A percentile compares a stretch with the other conserved stretches of the same genome.
phyloP scores from a whole-genome alignment of 2,888 invertebrate species.

The Aricia artaxerxes region DNA sequence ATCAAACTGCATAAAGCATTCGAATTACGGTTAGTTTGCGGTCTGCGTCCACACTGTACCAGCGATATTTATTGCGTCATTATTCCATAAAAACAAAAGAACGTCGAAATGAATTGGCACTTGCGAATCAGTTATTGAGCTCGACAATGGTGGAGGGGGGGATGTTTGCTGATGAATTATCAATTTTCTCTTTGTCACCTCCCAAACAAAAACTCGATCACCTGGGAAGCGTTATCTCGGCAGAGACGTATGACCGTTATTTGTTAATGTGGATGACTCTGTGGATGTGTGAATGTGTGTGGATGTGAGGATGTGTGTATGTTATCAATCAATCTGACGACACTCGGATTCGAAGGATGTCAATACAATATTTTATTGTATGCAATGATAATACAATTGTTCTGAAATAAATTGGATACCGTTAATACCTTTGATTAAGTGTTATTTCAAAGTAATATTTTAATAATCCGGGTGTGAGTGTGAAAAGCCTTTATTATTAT shows the following conservation, averaged over 20 bases:
- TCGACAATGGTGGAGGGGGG: slow-evolving; percentile 53
- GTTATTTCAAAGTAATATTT: not conserved
- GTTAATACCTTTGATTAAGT: slow-evolving; percentile 4
- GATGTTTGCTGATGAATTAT: slow-evolving; percentile 65
- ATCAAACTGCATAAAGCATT: not conserved
- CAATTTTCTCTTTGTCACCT: slow-evolving; percentile 73
- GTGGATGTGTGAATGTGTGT: slow-evolving; percentile 56
- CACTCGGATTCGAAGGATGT: slow-evolving; percentile 52
- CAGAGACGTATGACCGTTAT: slow-evolving; percentile 74
- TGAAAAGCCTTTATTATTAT: no score
- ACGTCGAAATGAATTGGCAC: slow-evolving; percentile 49
- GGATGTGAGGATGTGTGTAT: slow-evolving; percentile 50
- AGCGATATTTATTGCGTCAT: slow-evolving; percentile 19
- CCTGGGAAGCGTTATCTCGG: slow-evolving; percentile 74
- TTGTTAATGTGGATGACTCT: slow-evolving; percentile 66
- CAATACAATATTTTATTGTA: slow-evolving; percentile 33
- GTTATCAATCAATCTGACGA: slow-evolving; percentile 65
- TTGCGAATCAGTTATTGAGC: slow-evolving; percentile 63
- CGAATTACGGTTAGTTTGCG: not conserved
- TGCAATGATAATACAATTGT: slow-evolving; percentile 25
- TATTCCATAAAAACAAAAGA: slow-evolving; percentile 12
- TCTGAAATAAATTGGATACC: slow-evolving; percentile 24
- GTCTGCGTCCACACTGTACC: not conserved
- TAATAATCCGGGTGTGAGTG: not conserved
- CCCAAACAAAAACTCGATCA: slow-evolving; percentile 71